Evolutionary conservation across 2,113 vertebrate genomes (phyloP), one percentile per base, ranked within the genome.

Genomic region (Morone saxatilis): DNA sequence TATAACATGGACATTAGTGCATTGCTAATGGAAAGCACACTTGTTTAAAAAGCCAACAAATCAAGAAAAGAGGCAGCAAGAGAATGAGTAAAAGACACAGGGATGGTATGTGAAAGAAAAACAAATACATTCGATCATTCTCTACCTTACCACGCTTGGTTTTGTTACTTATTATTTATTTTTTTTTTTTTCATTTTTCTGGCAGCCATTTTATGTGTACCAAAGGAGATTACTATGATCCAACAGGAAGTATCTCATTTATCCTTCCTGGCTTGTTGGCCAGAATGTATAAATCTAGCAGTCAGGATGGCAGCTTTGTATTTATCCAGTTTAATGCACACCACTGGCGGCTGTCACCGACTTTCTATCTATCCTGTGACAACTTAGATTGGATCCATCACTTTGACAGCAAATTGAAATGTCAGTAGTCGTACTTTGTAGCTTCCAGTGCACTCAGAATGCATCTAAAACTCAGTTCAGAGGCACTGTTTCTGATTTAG

Each of bases 191-290:
- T 25, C 66, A 67, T 86, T 84, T 84, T 59, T 20, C 50, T 51
- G 43, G 66, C 71, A 77, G 71, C 56, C 71, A 81, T 91, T 87
- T 90, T 89, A 69, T 87, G 87, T 90, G 78, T 70, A 82, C 84
- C 80, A 63, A 77, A 81, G 79, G 59, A 88, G 78, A 92, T 91
- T 88, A 89, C 74, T 68, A 3, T 74, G 81, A 83, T 81, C 68
- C 76, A 78, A 71, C 76, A 75, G 81, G 86, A 86, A 85, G 87
- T 78, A 78, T 78, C 72, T 75, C 41, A 56, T 89, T 78, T 14
- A 87, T 91, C 88, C 82, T 81, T 73, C 59, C 17, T 31, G 76
- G 70, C 40, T 81, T 47, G 63, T 80, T 83, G 76, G 71, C 59
- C 83, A 68, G 83, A 81, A 77, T 85, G 9, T 88, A 70, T 86